Evolutionary conservation across 2,888 invertebrate genomes (phyloP), one percentile per base, ranked within the genome.

Genomic region (Rhodophaea formosa): DNA sequence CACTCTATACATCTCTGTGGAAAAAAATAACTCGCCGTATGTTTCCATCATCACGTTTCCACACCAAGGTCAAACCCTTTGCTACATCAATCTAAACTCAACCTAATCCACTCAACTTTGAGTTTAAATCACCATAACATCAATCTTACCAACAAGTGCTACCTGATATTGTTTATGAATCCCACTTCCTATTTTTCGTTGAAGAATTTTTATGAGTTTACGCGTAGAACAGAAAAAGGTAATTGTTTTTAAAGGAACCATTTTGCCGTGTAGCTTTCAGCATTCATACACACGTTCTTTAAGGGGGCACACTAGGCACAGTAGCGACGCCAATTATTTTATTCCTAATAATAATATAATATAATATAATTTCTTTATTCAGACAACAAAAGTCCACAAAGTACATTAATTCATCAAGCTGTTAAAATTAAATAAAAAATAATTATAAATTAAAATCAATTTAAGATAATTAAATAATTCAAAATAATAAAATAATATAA

Each of bases 151-250:
- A 46, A 23, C 45, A 51, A 5, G 6, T 30, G 47, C 14, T 32
- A 30, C 49, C 17, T 51, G 16, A 35, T 6, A 51, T 16, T 35
- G 49, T 49, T 51, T 51, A 39, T 17, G 8, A 51, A 35, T 12
- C 12, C 51, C 35, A 51, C 17, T 51, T 51, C 51, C 51, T 51
- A 39, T 16, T 16, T 39, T 39, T 51, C 35, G 32, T 17, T 5
- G 51, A 51, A 51, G 51, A 51, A 51, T 51, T 51, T 51, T 51
- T 39, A 51, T 51, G 15, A 35, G 35, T 51, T 51, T 51, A 51
- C 51, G 35, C 35, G 32, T 16, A 12, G 8, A 51, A 8, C 35
- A 16, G 51, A 10, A 51, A 17, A 17, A 35, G 16, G 10, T 51
- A 32, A 16, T 32, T 32, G 15, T 35, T 51, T 35, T 51, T 51